Base-by-base conservation (phyloP, 2,797 vertebrate genomes). In the Parotocinclus haroldoi region DNA sequence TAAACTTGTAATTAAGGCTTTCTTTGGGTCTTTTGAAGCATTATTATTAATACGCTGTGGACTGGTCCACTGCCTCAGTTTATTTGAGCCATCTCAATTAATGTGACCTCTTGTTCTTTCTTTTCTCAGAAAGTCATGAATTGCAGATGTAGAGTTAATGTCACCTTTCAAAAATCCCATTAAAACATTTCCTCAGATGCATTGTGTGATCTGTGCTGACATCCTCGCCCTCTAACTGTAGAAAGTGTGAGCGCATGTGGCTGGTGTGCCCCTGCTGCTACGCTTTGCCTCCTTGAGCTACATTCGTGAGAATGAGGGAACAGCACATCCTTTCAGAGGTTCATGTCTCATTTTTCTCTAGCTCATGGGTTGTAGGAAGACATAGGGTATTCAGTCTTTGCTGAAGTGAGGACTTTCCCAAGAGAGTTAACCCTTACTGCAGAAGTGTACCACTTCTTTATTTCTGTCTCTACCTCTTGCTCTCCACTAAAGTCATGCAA, bases 91-190 rank as follows among this genome's bases (percentile, higher is more conserved):
- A 2, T 27, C 27, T 27, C 27, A 27, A 2, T 2, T 5, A 27
- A 2, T 5, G 27, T 5, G 27, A 27, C 27, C 5, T 27, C 27
- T 27, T 27, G 27, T 27, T 27, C 27, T 27, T 68, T 78, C 56
- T 60, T 54, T 60, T 69, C 39, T 65, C 45, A 59, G 64, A 73
- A 76, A 53, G 73, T 71, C 76, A 71, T 68, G 71, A 73, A 76
- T 73, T 76, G 65, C 68, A 78, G 65, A 76, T 75, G 68, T 58
- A 75, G 37, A 67, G 76, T 73, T 76, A 78, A 71, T 55, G 63
- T 73, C 58, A 55, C 63, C 61, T 67, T 73, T 64, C 46, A 65
- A 62, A 57, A 70, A 57, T 54, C 64, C 60, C 72, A 73, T 76
- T 76, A 75, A 75, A 68, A 66, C 53, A 76, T 69, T 65, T 71